These are phyloP conservation scores for Hemibagrus guttatus DNA, from an alignment of 2,797 vertebrate genomes.

Conservation along the genomic window DNA sequence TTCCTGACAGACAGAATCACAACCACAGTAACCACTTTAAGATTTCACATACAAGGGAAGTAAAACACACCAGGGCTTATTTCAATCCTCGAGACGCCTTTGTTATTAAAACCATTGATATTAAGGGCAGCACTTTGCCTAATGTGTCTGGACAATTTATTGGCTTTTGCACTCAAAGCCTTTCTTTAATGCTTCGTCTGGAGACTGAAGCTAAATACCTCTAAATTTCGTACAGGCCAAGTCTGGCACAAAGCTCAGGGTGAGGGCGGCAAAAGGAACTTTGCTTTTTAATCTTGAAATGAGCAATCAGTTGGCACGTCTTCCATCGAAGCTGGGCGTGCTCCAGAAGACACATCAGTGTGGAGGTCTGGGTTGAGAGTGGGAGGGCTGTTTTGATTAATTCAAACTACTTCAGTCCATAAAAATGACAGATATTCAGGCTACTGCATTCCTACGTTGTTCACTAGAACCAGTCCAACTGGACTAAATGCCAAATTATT, in stretches of 20 bases:
- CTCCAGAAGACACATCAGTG: conserved; percentile 65
- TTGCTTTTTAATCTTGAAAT: conserved; percentile 54
- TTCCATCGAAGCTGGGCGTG: conserved; percentile 59
- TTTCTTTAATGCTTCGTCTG: background rate
- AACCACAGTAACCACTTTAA: conserved; percentile 13
- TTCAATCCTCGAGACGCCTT: background rate
- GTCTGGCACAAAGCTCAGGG: conserved; percentile 11
- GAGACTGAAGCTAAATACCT: conserved; percentile 3
- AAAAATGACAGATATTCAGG: conserved; percentile 19
- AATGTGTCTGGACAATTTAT: conserved; percentile 37
- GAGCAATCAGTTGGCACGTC: conserved; percentile 66
- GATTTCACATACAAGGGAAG: background rate
- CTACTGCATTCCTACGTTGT: background rate
- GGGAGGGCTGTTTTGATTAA: conserved; percentile 26
- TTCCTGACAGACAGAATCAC: background rate
- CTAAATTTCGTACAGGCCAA: background rate
- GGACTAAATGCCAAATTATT: conserved; percentile 16
- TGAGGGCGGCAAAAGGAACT: conserved; percentile 30
- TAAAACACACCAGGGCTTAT: background rate
- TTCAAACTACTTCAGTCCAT: background rate
- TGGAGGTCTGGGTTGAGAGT: conserved; percentile 18
- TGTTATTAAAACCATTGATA: conserved; percentile 27
- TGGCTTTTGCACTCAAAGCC: background rate
- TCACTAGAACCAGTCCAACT: background rate
- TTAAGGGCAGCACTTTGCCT: conserved; percentile 35